Conservation (phyloP, 2,888 invertebrate genomes). For the Acanthosoma haemorrhoidale region DNA sequence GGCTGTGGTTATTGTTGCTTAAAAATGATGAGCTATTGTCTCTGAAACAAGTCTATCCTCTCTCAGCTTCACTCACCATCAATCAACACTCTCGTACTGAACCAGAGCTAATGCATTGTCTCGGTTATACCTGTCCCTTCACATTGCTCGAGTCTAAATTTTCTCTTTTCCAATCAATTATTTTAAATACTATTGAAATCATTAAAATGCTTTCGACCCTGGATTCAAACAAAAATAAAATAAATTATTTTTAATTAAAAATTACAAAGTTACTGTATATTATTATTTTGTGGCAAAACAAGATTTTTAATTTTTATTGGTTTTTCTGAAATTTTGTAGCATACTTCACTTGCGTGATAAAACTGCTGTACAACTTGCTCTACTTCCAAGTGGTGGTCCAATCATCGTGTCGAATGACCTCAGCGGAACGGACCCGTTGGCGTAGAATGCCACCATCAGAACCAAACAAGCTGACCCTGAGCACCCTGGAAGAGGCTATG, state of each 20-base stretch:
- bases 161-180: background rate
- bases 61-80: too few relatives aligned
- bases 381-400: conserved; percentile 85
- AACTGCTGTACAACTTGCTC: conserved; percentile 79
- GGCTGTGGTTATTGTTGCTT: too few relatives aligned
- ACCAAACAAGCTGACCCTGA: conserved; percentile 40
- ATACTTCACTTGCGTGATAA: conserved; percentile 81
- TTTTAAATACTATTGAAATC: background rate
- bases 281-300: background rate
- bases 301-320: background rate
- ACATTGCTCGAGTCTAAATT: too few relatives aligned
- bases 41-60: too few relatives aligned
- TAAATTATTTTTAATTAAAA: background rate
- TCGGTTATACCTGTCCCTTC: too few relatives aligned
- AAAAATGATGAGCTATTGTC: too few relatives aligned
- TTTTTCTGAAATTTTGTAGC: conserved; percentile 53
- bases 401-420: conserved; percentile 60
- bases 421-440: conserved; percentile 34
- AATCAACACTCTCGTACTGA: too few relatives aligned
- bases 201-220: background rate
- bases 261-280: background rate
- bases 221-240: background rate
- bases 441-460: conserved; percentile 24
- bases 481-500: conserved; percentile 47
- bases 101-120: too few relatives aligned